Evolutionary conservation across 1,140 invertebrate species (phyloP).

Genomic region (Zeugodacus cucurbitae): DNA sequence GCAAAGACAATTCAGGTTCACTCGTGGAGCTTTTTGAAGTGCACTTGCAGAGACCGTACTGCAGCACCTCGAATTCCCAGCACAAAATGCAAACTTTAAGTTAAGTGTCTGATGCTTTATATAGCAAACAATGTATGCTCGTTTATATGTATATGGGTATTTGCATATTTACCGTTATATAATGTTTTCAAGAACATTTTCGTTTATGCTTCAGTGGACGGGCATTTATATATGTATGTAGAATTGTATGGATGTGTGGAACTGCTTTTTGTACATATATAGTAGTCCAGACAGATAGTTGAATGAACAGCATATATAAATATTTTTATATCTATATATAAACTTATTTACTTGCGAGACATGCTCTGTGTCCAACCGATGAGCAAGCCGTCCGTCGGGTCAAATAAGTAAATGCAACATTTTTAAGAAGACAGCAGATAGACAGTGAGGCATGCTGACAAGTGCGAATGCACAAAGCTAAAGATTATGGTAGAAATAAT

Average conservation of each 20-base stretch:
- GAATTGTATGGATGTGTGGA: not conserved
- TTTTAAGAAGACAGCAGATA: not conserved
- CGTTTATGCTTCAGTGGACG: too few species aligned
- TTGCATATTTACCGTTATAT: too few species aligned
- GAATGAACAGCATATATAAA: not conserved
- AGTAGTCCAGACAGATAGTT: not conserved
- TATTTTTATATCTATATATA: not conserved
- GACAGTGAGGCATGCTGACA: slow-evolving; percentile 50
- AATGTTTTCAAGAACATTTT: too few species aligned
- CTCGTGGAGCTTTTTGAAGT: not conserved
- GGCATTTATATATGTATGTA: not conserved
- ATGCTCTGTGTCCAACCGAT: not conserved
- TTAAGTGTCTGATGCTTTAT: not conserved
- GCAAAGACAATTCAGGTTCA: not conserved
- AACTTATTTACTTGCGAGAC: not conserved
- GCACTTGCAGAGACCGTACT: not conserved
- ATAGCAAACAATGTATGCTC: not conserved
- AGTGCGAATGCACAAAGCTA: slow-evolving; percentile 55
- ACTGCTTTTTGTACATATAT: not conserved
- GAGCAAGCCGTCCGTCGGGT: not conserved
- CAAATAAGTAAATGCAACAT: not conserved
- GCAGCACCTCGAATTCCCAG: not conserved
- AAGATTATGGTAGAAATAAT: slow-evolving; percentile 44
- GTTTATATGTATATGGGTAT: too few species aligned
- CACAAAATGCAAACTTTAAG: not conserved